Conservation (phyloP, 2,888 invertebrate genomes). For the Drosophila koepferae region DNA sequence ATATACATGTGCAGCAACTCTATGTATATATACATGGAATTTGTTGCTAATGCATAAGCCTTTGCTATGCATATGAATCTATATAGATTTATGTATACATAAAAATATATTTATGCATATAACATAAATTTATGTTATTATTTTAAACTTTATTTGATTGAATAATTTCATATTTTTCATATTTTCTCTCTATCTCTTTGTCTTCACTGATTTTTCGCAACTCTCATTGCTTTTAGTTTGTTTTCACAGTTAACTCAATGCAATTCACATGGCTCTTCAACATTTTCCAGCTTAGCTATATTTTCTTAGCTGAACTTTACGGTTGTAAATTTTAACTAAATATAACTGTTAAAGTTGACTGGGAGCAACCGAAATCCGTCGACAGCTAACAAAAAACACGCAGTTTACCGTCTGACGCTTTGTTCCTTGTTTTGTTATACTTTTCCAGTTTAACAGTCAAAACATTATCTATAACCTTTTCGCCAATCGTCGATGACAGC, state of each 20-base stretch:
- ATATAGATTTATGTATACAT: background rate
- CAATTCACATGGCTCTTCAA: constrained; percentile 38
- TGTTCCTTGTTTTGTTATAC: constrained; percentile 78
- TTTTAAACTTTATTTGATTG: background rate
- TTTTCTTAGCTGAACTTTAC: constrained; percentile 51
- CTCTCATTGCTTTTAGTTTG: constrained; percentile 35
- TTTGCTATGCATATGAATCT: background rate
- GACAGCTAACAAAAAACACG: constrained; percentile 65
- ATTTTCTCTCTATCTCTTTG: background rate
- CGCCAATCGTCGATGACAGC: constrained; percentile 50
- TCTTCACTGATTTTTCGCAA: constrained; percentile 19
- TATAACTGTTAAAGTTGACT: constrained; percentile 68
- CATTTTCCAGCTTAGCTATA: constrained; percentile 50
- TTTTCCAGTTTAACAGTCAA: constrained; percentile 73
- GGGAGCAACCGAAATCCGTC: constrained; percentile 49
- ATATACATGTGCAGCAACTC: background rate
- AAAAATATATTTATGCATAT: background rate
- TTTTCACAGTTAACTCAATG: constrained; percentile 26
- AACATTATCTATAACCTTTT: constrained; percentile 81
- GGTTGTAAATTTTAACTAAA: constrained; percentile 72
- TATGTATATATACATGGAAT: background rate
- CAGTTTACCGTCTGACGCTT: constrained; percentile 72
- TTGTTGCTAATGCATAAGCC: constrained; percentile 7
- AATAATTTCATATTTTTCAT: background rate
- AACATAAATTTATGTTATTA: background rate